phyloP scores from a whole-genome alignment of 1,140 invertebrate genomes.

The Glossosoma conforme region DNA sequence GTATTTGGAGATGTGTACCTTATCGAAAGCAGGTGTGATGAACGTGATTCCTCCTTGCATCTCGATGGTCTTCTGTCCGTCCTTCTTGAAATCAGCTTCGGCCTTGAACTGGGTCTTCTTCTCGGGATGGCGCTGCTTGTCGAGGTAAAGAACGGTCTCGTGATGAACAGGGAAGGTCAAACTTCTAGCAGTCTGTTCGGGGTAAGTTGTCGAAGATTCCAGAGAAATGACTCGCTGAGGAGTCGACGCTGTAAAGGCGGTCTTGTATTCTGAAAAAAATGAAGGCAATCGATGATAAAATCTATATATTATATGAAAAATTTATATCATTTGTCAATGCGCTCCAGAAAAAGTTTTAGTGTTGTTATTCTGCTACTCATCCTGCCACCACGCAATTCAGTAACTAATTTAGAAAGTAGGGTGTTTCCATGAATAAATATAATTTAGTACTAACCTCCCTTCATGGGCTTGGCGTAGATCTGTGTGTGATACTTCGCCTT shows the following conservation, averaged over 20 bases:
- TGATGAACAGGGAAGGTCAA: slow-evolving; percentile 39
- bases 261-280: slow-evolving; percentile 37
- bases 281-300: background rate
- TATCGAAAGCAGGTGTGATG: slow-evolving; percentile 58
- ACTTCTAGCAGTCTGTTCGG: slow-evolving; percentile 33
- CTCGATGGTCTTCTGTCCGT: slow-evolving; percentile 45
- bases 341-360: no score
- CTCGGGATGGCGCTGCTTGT: slow-evolving; percentile 64
- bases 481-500: slow-evolving; percentile 66
- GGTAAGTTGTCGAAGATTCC: slow-evolving; percentile 46
- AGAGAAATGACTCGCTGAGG: slow-evolving; percentile 61
- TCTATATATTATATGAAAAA: background rate
- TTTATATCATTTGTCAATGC: background rate
- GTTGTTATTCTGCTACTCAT: no score
- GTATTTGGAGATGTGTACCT: slow-evolving; percentile 44
- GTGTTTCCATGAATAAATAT: no score
- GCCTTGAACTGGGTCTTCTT: slow-evolving; percentile 55
- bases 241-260: slow-evolving; percentile 54
- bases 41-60: slow-evolving; percentile 56
- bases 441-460: slow-evolving; percentile 43
- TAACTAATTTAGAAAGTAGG: no score
- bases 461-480: slow-evolving; percentile 56
- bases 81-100: slow-evolving; percentile 43
- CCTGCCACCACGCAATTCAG: background rate
- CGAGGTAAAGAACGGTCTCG: slow-evolving; percentile 57